These are phyloP conservation scores for Polypterus senegalus DNA, from an alignment of 2,113 vertebrate species.

Conservation along the genomic window DNA sequence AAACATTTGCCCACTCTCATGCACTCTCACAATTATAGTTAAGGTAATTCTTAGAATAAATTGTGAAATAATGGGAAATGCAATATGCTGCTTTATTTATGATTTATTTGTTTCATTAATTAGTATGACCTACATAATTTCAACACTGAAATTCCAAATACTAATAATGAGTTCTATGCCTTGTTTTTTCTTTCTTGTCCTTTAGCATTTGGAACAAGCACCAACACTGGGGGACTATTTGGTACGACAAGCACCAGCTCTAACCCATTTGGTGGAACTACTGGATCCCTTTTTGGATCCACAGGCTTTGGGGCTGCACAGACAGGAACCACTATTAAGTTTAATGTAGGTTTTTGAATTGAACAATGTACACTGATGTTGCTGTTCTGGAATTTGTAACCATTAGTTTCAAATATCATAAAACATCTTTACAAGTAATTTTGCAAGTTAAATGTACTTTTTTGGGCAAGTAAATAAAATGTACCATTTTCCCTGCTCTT, in stretches of 20 bases:
- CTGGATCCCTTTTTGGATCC: conserved; percentile 74
- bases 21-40: too few species aligned
- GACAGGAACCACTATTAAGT: conserved; percentile 85
- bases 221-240: conserved; percentile 79
- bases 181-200: neutral
- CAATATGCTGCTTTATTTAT: too few species aligned
- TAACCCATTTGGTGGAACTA: conserved; percentile 77
- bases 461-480: neutral
- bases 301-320: conserved; percentile 72
- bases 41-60: too few species aligned
- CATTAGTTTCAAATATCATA: too few species aligned
- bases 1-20: too few species aligned
- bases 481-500: neutral
- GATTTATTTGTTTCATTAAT: neutral
- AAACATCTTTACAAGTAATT: neutral
- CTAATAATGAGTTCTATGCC: too few species aligned
- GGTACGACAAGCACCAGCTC: conserved; percentile 80
- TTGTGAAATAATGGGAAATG: too few species aligned
- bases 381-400: too few species aligned
- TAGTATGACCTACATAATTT: too few species aligned
- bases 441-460: neutral
- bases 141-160: neutral
- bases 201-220: conserved; percentile 80
- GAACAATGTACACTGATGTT: neutral
- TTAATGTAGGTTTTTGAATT: conserved; percentile 65